These are phyloP conservation scores for Cricetomys ansorgei DNA, from an alignment of 2,113 vertebrate species.

Conservation along the genomic window DNA sequence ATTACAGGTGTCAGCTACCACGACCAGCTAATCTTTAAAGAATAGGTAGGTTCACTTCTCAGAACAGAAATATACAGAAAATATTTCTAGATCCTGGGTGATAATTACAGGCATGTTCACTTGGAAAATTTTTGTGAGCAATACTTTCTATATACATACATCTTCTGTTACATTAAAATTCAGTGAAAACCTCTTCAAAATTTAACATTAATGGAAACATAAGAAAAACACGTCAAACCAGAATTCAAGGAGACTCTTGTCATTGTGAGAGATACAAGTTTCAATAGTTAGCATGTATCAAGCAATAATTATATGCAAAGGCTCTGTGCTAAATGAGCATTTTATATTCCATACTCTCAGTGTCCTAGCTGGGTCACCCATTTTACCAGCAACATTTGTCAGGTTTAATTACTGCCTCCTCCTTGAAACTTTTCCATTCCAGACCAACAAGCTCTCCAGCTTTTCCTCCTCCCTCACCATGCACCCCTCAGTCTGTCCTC, in stretches of 20 bases:
- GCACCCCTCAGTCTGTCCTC: background rate
- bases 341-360: constrained; percentile 26
- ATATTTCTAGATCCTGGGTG: constrained; percentile 47
- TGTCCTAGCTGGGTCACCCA: background rate
- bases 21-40: background rate
- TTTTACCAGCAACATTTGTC: constrained; percentile 35
- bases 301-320: background rate
- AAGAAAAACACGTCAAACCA: constrained; percentile 31
- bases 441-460: background rate
- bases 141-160: background rate
- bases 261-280: constrained; percentile 39
- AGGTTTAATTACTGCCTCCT: constrained; percentile 36
- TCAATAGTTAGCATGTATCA: constrained; percentile 20
- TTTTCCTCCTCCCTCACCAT: constrained; percentile 41
- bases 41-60: constrained; percentile 29
- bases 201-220: constrained; percentile 30
- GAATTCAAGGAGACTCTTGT: constrained; percentile 15
- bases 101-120: constrained; percentile 11
- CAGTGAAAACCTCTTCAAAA: constrained; percentile 24
- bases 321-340: constrained; percentile 15
- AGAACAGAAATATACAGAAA: constrained; percentile 65
- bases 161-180: constrained; percentile 8
- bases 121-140: constrained; percentile 32
- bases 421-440: constrained; percentile 38
- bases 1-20: no score